phyloP scores from a whole-genome alignment of 2,888 invertebrate species.

The Hypomecis atomaria region DNA sequence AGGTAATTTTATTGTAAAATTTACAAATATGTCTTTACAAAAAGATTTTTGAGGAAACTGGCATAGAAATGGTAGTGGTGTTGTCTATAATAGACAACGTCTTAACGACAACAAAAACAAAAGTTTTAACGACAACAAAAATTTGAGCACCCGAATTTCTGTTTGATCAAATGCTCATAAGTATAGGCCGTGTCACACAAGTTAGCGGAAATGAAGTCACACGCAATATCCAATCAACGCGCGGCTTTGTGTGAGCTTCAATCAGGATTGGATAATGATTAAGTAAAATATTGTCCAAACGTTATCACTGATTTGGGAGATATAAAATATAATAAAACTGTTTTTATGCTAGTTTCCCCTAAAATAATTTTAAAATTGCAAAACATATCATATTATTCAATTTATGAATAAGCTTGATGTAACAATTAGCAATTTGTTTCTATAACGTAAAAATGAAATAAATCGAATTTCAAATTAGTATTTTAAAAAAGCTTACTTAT shows the following conservation, averaged over 20 bases:
- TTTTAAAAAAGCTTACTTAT: constrained; percentile 15
- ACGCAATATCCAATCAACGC: too few relatives aligned
- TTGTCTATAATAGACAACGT: background rate
- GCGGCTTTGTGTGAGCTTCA: too few relatives aligned
- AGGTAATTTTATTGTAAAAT: background rate
- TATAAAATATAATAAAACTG: background rate
- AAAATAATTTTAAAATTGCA: background rate
- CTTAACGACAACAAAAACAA: background rate
- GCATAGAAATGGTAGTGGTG: background rate
- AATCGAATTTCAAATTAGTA: constrained; percentile 20
- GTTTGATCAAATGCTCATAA: too few relatives aligned
- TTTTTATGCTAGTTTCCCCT: background rate
- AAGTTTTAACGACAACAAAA: background rate
- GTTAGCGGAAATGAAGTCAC: too few relatives aligned
- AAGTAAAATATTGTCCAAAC: too few relatives aligned
- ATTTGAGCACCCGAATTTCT: too few relatives aligned
- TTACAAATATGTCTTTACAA: background rate
- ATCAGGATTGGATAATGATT: too few relatives aligned
- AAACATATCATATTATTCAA: constrained; percentile 30
- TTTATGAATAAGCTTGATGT: constrained; percentile 5
- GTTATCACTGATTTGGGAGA: too few relatives aligned
- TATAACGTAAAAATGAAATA: constrained; percentile 8
- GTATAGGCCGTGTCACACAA: too few relatives aligned
- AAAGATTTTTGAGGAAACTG: constrained; percentile 2
- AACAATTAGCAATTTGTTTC: background rate